Evolutionary conservation across 2,888 invertebrate species (phyloP), one percentile per base, ranked within the genome.

Genomic region (Ceramica pisi): DNA sequence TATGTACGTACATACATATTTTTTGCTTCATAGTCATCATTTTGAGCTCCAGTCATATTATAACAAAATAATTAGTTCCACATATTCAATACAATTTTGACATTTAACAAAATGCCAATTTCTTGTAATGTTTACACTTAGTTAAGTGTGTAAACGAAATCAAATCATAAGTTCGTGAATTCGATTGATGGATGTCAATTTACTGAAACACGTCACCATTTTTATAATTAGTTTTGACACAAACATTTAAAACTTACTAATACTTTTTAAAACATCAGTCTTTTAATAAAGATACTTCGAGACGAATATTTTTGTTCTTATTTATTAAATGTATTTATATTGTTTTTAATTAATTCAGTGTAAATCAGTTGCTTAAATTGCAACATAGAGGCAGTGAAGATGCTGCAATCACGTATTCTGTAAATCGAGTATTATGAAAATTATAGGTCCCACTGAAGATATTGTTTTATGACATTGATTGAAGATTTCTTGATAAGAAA

Each of bases 231-330:
- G 51, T 75, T 83, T 87, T 83, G 84, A 87, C 86, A 89, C 80
- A 67, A 83, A 84, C 74, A 75, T 86, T 86, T 87, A 86, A 87
- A 84, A 81, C 84, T 87, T 85, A 82, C 85, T 80, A 80, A 85
- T 88, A 90, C 80, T 71, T 71, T 46, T 88, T 88, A 87, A 92
- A 91, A 91, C 90, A 91, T 94, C 94, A 94, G 94, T 94, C 94
- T 94, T 94, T 92, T 85, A 93, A 93, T 91, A 91, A 81, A 90
- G 86, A 92, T 85, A 86, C 75, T 83, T 86, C 66, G 86, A 86
- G 72, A 86, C 61, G 70, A 81, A 75, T 76, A 67, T 74, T 66
- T 78, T 65, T 74, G 72, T 67, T 74, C 62, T 78, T 71, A 63
- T 48, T 67, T 71, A 65, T 80, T 67, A 68, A 46, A 46, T 46